Conservation (phyloP, 2,113 vertebrate species). For the Oenanthe oenanthe region DNA sequence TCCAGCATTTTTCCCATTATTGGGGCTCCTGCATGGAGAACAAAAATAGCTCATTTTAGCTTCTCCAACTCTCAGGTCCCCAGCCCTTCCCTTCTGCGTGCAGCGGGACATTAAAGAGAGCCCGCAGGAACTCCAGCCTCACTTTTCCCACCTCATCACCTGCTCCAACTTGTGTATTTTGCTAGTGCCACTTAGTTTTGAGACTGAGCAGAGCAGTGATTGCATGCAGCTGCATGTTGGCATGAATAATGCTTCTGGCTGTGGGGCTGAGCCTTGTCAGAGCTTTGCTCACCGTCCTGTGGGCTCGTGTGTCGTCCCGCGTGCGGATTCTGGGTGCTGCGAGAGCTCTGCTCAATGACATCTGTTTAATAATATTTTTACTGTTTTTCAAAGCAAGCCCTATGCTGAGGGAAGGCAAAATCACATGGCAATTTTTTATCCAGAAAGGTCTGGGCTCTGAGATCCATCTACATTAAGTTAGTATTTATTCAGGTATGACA, state of each 20-base stretch:
- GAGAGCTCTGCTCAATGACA: background rate
- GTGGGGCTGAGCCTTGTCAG: background rate
- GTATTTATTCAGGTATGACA: slow-evolving; percentile 36
- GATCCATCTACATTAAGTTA: background rate
- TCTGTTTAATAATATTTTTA: slow-evolving; percentile 18
- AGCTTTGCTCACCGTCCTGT: background rate
- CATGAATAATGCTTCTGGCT: slow-evolving; percentile 19
- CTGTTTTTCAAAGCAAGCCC: background rate
- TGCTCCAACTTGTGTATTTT: slow-evolving; percentile 34
- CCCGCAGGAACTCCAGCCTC: background rate
- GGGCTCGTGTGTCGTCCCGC: background rate
- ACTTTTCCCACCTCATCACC: slow-evolving; percentile 41
- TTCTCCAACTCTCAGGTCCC: background rate
- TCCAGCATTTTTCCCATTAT: background rate
- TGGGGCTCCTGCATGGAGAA: rapidly evolving
- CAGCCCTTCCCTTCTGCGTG: background rate
- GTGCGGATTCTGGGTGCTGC: background rate
- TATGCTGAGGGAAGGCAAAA: background rate
- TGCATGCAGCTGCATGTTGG: slow-evolving; percentile 40
- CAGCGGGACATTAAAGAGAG: background rate
- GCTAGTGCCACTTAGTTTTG: slow-evolving; percentile 41
- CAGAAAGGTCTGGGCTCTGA: background rate
- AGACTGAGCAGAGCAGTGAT: slow-evolving; percentile 36
- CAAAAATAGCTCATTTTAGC: background rate
- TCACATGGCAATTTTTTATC: background rate